Conservation (phyloP, 2,113 vertebrate species). For the Channa maculata region DNA sequence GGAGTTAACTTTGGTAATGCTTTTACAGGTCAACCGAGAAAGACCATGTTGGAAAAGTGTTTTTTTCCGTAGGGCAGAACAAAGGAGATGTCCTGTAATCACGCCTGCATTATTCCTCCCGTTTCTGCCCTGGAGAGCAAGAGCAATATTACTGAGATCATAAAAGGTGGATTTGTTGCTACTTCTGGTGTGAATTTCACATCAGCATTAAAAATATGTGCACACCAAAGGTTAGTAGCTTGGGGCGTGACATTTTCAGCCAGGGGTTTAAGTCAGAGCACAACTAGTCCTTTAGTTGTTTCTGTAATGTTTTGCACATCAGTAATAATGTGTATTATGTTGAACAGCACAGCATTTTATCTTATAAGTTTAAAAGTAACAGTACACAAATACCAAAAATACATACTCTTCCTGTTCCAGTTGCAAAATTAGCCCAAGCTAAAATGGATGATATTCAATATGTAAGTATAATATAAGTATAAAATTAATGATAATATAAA, state of each 20-base stretch:
- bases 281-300: constrained; percentile 5
- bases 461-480: no score
- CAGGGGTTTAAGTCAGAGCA: constrained; percentile 1
- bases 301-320: background rate
- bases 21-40: background rate
- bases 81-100: constrained; percentile 27
- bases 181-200: constrained; percentile 41
- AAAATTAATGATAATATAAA: no score
- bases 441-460: no score
- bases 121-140: constrained; percentile 4
- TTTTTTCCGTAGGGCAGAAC: constrained; percentile 4
- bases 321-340: background rate
- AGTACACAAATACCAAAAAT: no score
- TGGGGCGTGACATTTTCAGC: constrained; percentile 28
- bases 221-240: constrained; percentile 25
- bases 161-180: constrained; percentile 28
- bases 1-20: background rate
- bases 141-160: constrained; percentile 17
- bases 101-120: constrained; percentile 26
- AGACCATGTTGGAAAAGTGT: background rate
- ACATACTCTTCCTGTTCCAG: no score
- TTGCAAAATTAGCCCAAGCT: no score
- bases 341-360: background rate
- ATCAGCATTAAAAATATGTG: constrained; percentile 15
- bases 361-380: no score